A percentile compares a stretch with the other conserved stretches of the same genome.
phyloP scores from a whole-genome alignment of 2,113 vertebrate species.

The Mesitornis unicolor region DNA sequence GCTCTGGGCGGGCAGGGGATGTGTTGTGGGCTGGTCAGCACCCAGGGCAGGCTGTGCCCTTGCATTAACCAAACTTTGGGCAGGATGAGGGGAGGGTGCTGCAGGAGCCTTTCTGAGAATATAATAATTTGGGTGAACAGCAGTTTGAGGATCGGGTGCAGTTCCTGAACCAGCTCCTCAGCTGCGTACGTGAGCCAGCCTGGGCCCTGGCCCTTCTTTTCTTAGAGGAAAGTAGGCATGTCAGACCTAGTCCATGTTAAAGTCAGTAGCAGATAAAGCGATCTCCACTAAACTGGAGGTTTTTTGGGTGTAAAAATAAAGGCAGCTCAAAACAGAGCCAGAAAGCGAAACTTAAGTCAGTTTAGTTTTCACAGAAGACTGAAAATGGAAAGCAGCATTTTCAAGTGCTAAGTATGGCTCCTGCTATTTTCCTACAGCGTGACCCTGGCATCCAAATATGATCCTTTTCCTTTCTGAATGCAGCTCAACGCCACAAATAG shows the following conservation, averaged over 20 bases:
- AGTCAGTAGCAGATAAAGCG: not conserved
- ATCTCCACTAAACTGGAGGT: not conserved
- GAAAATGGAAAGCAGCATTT: not conserved
- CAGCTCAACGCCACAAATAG: not conserved
- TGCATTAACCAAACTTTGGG: too few species aligned
- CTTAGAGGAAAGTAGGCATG: not conserved
- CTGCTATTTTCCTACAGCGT: not conserved
- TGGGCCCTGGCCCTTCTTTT: not conserved
- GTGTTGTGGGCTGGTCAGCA: rapidly evolving
- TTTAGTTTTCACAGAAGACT: not conserved
- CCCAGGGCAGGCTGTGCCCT: rapidly evolving
- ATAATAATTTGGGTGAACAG: too few species aligned
- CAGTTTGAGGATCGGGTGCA: not conserved
- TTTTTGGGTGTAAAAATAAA: not conserved
- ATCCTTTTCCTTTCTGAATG: not conserved
- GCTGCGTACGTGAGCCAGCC: rapidly evolving
- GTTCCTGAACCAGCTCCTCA: not conserved
- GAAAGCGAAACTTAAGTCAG: not conserved
- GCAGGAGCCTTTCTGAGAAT: too few species aligned
- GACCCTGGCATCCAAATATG: not conserved
- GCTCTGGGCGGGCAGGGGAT: not conserved
- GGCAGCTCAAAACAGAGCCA: not conserved
- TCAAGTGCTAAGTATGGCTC: not conserved
- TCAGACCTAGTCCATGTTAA: not conserved
- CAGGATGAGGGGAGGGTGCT: too few species aligned